Conservation (phyloP, 2,113 vertebrate species). For the Muscicapa adusta region DNA sequence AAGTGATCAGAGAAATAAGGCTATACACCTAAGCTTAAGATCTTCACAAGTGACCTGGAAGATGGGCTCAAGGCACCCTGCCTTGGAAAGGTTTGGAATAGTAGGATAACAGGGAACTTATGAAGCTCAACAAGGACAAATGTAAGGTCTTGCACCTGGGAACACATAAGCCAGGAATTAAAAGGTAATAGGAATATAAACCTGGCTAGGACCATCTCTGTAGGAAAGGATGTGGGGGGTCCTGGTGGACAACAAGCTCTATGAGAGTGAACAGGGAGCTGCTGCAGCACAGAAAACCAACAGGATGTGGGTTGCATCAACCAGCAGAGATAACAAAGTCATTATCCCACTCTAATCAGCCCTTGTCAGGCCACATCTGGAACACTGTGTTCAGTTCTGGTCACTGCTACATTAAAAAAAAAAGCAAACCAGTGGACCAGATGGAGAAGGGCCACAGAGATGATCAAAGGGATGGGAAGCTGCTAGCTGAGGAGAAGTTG, state of each 20-base stretch:
- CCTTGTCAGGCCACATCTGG: background rate
- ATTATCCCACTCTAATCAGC: background rate
- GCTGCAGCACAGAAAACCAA: background rate
- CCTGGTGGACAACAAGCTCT: background rate
- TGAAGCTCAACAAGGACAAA: background rate
- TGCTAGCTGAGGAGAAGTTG: background rate
- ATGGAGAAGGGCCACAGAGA: background rate
- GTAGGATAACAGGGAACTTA: background rate
- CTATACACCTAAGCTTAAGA: background rate
- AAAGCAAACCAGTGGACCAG: fast-evolving
- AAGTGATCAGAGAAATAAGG: background rate
- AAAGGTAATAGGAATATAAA: background rate
- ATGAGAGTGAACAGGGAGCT: background rate
- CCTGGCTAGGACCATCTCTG: background rate
- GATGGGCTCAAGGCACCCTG: background rate
- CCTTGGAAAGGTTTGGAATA: background rate
- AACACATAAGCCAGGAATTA: background rate
- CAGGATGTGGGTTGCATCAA: background rate
- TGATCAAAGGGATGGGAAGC: background rate
- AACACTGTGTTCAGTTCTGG: background rate
- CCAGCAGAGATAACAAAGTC: background rate
- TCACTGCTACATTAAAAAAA: background rate
- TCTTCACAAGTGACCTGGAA: background rate
- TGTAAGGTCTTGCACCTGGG: background rate
- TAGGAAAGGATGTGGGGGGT: background rate